A percentile compares a stretch with the other conserved stretches of the same genome.
Evolutionary conservation across 2,888 invertebrate genomes (phyloP).

Genomic region (Eilema depressum): DNA sequence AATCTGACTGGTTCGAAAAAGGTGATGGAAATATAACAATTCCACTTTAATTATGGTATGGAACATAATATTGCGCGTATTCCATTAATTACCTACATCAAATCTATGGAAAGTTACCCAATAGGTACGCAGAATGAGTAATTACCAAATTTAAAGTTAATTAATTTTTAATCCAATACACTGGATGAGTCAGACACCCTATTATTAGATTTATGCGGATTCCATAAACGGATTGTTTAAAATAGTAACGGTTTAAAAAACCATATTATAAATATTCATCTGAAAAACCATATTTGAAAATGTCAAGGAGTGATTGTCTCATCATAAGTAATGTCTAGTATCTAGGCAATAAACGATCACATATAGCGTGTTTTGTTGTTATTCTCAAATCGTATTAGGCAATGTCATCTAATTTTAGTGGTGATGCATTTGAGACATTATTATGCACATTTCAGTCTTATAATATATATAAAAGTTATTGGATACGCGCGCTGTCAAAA

Average conservation of each 20-base stretch:
- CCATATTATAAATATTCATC: background rate
- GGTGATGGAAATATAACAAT: no score
- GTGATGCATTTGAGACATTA: background rate
- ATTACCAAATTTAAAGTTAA: no score
- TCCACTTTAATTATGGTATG: no score
- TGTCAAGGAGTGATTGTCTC: conserved; percentile 12
- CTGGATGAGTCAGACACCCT: background rate
- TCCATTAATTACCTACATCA: no score
- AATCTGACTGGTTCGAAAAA: no score
- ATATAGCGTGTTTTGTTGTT: background rate
- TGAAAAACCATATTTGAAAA: conserved; percentile 4
- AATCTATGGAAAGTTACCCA: no score
- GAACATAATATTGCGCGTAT: no score
- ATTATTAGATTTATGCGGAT: background rate
- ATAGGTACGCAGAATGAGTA: no score
- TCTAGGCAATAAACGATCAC: background rate
- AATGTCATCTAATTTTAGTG: background rate
- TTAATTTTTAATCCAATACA: background rate
- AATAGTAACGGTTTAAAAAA: background rate
- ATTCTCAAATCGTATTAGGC: background rate
- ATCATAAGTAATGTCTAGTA: background rate
- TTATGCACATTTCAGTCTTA: background rate
- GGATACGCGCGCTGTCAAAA: no score
- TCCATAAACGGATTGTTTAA: background rate
- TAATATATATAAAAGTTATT: no score